Conservation (phyloP, 2,888 invertebrate species). For the Xanthia togata region DNA sequence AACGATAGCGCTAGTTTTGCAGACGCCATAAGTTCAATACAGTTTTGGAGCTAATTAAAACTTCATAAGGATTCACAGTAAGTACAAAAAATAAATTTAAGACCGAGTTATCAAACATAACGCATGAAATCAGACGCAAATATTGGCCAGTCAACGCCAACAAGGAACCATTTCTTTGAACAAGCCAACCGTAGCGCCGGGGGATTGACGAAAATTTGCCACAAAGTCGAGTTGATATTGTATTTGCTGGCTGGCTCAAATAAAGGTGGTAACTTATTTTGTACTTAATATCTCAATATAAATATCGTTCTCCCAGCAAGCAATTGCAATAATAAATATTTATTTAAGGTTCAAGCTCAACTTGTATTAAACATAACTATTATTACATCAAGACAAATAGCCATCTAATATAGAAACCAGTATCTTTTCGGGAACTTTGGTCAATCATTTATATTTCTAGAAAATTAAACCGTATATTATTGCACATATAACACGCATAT, state of each 20-base stretch:
- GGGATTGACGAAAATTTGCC: neutral
- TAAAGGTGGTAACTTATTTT: conserved; percentile 27
- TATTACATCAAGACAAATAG: conserved; percentile 22
- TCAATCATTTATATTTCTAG: conserved; percentile 36
- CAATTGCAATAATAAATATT: conserved; percentile 44
- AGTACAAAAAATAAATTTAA: conserved; percentile 37
- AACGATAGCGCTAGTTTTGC: conserved; percentile 34
- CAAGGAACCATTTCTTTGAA: neutral
- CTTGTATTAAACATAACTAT: conserved; percentile 29
- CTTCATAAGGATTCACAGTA: conserved; percentile 24
- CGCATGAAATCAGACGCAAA: conserved; percentile 13
- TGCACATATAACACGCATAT: conserved; percentile 56
- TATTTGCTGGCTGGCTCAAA: neutral
- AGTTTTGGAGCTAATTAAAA: conserved; percentile 20
- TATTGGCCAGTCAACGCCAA: conserved; percentile 23
- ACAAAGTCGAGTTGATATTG: neutral
- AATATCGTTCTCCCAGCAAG: conserved; percentile 22
- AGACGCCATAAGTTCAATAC: conserved; percentile 50
- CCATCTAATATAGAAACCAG: conserved; percentile 31
- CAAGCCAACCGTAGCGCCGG: neutral
- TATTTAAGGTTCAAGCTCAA: conserved; percentile 29
- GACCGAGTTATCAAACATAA: conserved; percentile 26
- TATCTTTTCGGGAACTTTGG: conserved; percentile 45
- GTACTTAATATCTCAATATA: conserved; percentile 53
- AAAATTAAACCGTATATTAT: conserved; percentile 46